Conservation (phyloP, 2,888 invertebrate species). For the Sphaerophoria taeniata region DNA sequence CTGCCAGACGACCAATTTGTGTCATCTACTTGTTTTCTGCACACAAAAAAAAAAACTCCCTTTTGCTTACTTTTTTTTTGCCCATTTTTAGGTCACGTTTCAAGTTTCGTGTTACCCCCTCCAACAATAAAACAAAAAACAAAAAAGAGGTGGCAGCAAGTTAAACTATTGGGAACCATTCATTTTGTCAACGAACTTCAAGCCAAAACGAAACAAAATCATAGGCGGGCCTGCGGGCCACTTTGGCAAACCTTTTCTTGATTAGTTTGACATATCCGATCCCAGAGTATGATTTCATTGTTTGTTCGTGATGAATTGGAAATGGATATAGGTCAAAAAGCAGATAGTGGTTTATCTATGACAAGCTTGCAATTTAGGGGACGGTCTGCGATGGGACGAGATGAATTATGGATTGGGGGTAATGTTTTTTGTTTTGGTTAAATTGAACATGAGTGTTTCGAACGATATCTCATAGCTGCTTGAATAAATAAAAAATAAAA, state of each 20-base stretch:
- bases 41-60: no score
- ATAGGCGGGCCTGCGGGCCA: background rate
- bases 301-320: conserved; percentile 34
- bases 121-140: background rate
- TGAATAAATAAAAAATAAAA: no score
- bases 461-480: no score
- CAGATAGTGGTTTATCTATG: conserved; percentile 37
- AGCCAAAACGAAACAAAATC: background rate
- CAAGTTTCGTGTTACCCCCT: background rate
- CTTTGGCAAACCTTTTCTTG: conserved; percentile 18
- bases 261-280: conserved; percentile 27
- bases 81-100: conserved; percentile 20
- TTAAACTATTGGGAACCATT: background rate
- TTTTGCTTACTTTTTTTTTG: background rate
- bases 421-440: background rate
- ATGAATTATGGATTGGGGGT: background rate
- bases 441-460: no score
- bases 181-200: background rate
- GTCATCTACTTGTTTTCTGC: no score
- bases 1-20: no score
- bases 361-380: background rate
- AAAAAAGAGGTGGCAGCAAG: background rate
- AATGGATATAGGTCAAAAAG: conserved; percentile 42
- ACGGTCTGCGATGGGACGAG: background rate
- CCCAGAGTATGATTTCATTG: conserved; percentile 22